Evolutionary conservation across 2,797 vertebrate genomes (phyloP).

Genomic region (Lepilemur septentrionalis): DNA sequence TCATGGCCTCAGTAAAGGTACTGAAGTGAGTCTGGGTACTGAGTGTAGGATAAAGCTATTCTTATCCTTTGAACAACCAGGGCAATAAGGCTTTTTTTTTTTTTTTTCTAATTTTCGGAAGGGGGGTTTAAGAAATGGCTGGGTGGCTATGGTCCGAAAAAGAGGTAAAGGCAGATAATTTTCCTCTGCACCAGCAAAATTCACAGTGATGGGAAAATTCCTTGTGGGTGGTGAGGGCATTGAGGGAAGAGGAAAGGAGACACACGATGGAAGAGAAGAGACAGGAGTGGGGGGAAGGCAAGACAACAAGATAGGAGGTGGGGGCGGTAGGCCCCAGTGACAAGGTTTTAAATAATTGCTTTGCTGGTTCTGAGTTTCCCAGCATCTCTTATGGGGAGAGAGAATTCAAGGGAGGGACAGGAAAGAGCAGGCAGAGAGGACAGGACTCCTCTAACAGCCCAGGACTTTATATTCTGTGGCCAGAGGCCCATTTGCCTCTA

Average conservation of each 20-base stretch:
- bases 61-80: slow-evolving; percentile 56
- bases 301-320: background rate
- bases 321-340: slow-evolving; percentile 11
- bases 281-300: background rate
- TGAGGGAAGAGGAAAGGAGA: background rate
- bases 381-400: background rate
- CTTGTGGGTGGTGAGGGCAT: slow-evolving; percentile 35
- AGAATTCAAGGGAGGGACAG: slow-evolving; percentile 31
- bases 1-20: slow-evolving; percentile 36
- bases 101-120: background rate
- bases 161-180: slow-evolving; percentile 29
- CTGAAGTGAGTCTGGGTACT: slow-evolving; percentile 50
- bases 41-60: slow-evolving; percentile 58
- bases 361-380: slow-evolving; percentile 47
- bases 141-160: slow-evolving; percentile 46
- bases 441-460: background rate
- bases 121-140: slow-evolving; percentile 58
- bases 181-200: slow-evolving; percentile 62
- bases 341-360: slow-evolving; percentile 39
- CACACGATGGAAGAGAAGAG: background rate
- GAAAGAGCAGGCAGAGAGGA: slow-evolving; percentile 22
- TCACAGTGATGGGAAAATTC: slow-evolving; percentile 72
- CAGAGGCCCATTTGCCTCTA: slow-evolving; percentile 24
- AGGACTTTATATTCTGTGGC: slow-evolving; percentile 14
- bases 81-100: slow-evolving; percentile 38